Evolutionary conservation across 2,113 vertebrate species (phyloP).

Genomic region (Suncus etruscus): DNA sequence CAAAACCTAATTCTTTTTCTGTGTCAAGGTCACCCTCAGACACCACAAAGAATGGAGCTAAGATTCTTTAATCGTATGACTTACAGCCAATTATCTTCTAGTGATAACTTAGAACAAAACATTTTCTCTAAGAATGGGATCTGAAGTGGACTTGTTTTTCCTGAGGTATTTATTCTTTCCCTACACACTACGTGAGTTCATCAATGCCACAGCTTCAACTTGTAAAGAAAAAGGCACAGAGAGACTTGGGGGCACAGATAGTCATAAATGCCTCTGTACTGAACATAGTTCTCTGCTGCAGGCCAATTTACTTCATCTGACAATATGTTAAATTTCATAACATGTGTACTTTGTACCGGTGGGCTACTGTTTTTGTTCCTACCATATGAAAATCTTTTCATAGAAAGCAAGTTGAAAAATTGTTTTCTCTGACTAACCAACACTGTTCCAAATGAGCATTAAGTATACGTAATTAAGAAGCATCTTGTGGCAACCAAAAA

Average conservation of each 20-base stretch:
- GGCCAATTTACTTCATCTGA: neutral
- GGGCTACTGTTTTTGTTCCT: neutral
- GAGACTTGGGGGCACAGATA: neutral
- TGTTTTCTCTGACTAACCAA: conserved; percentile 66
- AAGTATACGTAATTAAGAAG: conserved; percentile 78
- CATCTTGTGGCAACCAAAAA: conserved; percentile 84
- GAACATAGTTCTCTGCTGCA: neutral
- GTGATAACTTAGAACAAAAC: neutral
- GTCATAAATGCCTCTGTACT: neutral
- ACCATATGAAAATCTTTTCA: neutral
- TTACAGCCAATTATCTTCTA: conserved; percentile 28
- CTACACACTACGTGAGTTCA: neutral
- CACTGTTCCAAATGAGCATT: conserved; percentile 84
- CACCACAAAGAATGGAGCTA: neutral
- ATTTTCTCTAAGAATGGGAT: neutral
- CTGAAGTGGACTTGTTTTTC: conserved; percentile 73
- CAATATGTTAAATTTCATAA: neutral
- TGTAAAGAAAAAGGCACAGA: conserved; percentile 9
- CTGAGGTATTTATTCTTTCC: conserved; percentile 85
- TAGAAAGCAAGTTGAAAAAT: conserved; percentile 56
- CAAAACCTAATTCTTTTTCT: neutral
- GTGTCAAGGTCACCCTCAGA: neutral
- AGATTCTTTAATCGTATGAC: neutral
- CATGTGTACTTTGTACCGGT: neutral
- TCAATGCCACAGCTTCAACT: conserved; percentile 6